phyloP scores from a whole-genome alignment of 2,797 vertebrate species.

The Acridotheres tristis region DNA sequence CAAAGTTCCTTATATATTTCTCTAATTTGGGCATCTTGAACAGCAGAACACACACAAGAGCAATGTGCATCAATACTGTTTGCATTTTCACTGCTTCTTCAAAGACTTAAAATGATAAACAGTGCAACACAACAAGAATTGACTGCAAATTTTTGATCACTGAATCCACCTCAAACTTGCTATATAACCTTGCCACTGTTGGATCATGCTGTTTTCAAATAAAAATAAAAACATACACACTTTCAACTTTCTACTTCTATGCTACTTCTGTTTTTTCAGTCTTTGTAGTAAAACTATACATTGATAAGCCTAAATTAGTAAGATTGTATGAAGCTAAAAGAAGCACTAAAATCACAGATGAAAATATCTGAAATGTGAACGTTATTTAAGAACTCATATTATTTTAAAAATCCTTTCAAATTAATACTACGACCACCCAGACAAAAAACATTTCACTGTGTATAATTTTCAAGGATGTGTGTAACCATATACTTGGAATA shows the following conservation, averaged over 20 bases:
- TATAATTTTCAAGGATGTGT: rapidly evolving
- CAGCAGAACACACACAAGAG: neutral
- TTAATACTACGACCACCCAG: neutral
- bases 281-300: neutral
- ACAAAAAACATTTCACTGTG: neutral
- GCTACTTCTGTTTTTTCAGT: neutral
- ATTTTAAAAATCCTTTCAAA: neutral
- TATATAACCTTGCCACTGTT: neutral
- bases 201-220: neutral
- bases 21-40: neutral
- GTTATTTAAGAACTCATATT: neutral
- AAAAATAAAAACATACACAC: neutral
- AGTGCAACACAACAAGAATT: neutral
- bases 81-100: neutral
- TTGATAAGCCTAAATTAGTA: neutral
- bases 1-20: neutral
- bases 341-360: neutral
- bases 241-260: neutral
- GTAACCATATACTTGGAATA: neutral
- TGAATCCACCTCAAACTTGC: neutral
- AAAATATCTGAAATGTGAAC: neutral
- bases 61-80: neutral
- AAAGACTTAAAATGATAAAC: neutral
- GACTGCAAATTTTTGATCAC: neutral
- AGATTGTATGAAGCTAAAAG: neutral